Evolutionary conservation across 2,113 vertebrate species (phyloP).

Genomic region (Anoplopoma fimbria): DNA sequence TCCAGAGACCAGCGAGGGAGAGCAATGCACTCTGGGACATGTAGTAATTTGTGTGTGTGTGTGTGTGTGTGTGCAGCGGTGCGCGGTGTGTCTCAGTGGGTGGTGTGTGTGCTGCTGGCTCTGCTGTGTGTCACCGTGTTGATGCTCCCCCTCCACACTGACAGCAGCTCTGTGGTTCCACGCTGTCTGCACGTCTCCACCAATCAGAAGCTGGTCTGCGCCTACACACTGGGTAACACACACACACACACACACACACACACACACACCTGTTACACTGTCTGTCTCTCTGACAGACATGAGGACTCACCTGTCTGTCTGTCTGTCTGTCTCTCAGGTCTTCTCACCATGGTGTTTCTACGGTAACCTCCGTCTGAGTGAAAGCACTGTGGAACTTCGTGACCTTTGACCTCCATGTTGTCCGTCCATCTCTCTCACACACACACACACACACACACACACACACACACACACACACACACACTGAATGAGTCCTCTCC

Average conservation of each 20-base stretch:
- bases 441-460: neutral
- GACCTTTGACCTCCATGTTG: neutral
- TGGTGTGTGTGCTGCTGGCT: conserved; percentile 12
- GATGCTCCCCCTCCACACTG: conserved; percentile 53
- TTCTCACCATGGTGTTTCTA: conserved; percentile 53
- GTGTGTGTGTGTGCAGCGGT: conserved; percentile 19
- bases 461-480: neutral
- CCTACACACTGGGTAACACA: conserved; percentile 53
- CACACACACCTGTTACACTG: neutral
- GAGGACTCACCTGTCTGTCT: neutral
- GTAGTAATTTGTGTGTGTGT: conserved; percentile 6
- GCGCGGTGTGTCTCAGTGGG: conserved; percentile 38
- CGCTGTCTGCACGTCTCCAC: conserved; percentile 52
- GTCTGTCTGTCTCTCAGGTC: conserved; percentile 12
- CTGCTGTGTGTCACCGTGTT: conserved; percentile 50
- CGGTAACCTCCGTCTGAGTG: neutral
- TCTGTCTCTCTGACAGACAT: rapidly evolving
- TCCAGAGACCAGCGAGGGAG: too few relatives aligned
- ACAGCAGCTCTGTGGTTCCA: conserved; percentile 42
- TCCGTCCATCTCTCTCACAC: too few relatives aligned
- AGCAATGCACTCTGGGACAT: conserved; percentile 3
- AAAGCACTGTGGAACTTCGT: neutral
- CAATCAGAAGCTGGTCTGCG: conserved; percentile 59
- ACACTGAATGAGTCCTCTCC: too few relatives aligned
- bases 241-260: neutral